phyloP scores from a whole-genome alignment of 2,888 invertebrate genomes.

The Notocelia uddmanniana region DNA sequence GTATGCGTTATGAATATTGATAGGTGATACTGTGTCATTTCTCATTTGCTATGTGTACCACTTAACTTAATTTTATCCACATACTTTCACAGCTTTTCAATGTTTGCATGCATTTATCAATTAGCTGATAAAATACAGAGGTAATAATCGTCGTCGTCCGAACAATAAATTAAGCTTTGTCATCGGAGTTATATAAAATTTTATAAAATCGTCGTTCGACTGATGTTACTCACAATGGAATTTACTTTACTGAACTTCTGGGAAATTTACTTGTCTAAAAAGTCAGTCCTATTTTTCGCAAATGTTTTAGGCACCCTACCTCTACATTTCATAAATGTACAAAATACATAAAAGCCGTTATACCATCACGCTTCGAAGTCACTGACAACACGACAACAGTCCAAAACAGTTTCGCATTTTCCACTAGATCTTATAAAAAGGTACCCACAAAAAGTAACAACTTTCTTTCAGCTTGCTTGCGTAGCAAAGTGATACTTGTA shows the following conservation, averaged over 20 bases:
- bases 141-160: background rate
- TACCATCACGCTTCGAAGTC: slow-evolving; percentile 23
- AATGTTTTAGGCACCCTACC: slow-evolving; percentile 18
- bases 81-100: slow-evolving; percentile 7
- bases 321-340: slow-evolving; percentile 23
- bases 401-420: background rate
- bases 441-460: too few species aligned
- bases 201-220: background rate
- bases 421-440: too few species aligned
- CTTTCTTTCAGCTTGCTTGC: too few species aligned
- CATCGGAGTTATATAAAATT: background rate
- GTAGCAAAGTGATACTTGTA: too few species aligned
- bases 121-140: background rate
- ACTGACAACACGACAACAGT: background rate
- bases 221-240: too few species aligned
- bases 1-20: slow-evolving; percentile 43
- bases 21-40: slow-evolving; percentile 34
- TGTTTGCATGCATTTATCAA: background rate
- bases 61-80: background rate
- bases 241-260: too few species aligned
- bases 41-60: slow-evolving; percentile 21
- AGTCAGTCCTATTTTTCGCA: background rate
- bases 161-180: too few species aligned
- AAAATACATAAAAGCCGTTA: slow-evolving; percentile 29
- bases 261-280: background rate